Conservation (phyloP, 2,113 vertebrate genomes). For the Cyanistes caeruleus region DNA sequence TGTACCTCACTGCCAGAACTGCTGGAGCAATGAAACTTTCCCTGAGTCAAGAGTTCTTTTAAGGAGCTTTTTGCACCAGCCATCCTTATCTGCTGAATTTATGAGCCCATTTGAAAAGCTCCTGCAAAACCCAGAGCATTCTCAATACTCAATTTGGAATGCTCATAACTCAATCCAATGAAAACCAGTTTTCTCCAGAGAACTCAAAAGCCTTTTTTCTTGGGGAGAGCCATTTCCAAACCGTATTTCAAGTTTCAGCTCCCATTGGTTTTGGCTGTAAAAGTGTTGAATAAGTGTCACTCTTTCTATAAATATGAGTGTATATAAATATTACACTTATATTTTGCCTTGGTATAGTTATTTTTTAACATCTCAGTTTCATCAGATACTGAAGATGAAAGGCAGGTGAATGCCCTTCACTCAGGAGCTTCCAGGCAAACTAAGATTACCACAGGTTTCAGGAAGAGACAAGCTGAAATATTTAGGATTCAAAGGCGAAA, state of each 20-base stretch:
- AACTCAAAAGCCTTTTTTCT: conserved; percentile 2
- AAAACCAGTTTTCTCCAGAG: conserved; percentile 23
- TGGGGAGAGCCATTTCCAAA: conserved; percentile 12
- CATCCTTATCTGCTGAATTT: conserved; percentile 6
- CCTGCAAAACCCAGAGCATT: not conserved
- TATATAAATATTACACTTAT: not conserved
- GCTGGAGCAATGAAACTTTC: not conserved
- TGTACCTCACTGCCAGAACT: not conserved
- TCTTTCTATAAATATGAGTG: not conserved
- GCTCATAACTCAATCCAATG: conserved; percentile 3
- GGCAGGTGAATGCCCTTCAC: not conserved
- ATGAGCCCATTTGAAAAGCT: not conserved
- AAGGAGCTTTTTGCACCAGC: not conserved
- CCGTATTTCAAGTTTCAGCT: not conserved
- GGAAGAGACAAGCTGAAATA: not conserved
- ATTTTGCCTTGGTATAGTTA: not conserved
- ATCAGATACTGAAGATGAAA: no score
- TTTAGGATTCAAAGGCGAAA: not conserved
- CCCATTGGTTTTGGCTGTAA: not conserved
- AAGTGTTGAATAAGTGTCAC: not conserved
- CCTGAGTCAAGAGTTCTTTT: not conserved
- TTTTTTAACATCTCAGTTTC: not conserved
- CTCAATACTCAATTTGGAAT: not conserved
- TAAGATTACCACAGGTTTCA: not conserved
- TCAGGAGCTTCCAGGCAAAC: not conserved